Percentiles rank a stretch among this genome's conserved stretches.
Conservation (phyloP, 2,113 vertebrate species). For the Azemiops feae region DNA sequence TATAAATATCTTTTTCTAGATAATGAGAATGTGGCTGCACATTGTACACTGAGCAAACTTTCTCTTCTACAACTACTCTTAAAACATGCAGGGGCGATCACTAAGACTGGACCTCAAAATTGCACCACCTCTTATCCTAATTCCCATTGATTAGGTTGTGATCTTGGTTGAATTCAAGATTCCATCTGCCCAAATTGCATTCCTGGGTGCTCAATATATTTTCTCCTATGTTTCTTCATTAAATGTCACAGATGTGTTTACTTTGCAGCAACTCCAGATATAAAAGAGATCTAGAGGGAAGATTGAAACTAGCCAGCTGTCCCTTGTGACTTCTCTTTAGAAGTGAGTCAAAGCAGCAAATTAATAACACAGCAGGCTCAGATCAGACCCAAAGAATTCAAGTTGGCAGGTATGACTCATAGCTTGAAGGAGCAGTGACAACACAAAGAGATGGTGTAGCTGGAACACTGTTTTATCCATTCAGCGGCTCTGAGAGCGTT, state of each 20-base stretch:
- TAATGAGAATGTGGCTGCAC: neutral
- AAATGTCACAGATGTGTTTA: neutral
- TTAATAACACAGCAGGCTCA: constrained; percentile 3
- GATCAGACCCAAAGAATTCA: neutral
- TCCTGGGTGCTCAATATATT: neutral
- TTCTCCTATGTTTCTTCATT: neutral
- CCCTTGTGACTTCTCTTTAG: constrained; percentile 3
- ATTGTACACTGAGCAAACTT: neutral
- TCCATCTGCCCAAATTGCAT: neutral
- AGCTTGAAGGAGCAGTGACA: neutral
- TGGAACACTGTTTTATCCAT: neutral
- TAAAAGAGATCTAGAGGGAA: neutral
- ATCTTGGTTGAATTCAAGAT: neutral
- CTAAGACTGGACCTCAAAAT: neutral
- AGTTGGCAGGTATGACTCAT: constrained; percentile 16
- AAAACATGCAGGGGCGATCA: neutral
- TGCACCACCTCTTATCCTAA: neutral
- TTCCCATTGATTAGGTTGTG: neutral
- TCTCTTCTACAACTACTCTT: neutral
- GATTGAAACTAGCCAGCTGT: neutral
- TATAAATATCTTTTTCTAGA: neutral
- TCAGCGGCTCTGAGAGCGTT: neutral
- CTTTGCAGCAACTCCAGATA: neutral
- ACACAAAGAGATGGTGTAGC: neutral
- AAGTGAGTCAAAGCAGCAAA: constrained; percentile 24